Base-by-base conservation (phyloP, 1,140 invertebrate species). In the Daktulosphaira vitifoliae region DNA sequence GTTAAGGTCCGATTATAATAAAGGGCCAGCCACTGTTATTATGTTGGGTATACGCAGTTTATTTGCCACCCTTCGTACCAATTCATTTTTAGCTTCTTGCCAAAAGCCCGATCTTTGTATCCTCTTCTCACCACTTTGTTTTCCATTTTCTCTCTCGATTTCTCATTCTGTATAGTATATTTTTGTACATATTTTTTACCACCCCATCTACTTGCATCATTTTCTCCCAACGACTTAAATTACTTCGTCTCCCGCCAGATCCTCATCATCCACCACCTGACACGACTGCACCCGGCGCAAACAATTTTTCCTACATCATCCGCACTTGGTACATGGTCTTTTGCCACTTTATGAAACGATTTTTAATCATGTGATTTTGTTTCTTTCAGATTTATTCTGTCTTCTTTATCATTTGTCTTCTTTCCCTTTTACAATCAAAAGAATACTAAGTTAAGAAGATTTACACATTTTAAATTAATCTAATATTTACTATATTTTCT, bases 271-370 rank as follows among this genome's bases (percentile, higher is more conserved):
- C 9, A 46, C 56, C 56, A 62, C 56, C 56, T 62, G 56, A 62
- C 56, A 33, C 29, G 29, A 11, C 11, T 5, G 56, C 56, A 46
- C 39, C 42, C 56, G 56, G 56, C 42, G 16, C 56, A 62, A 62
- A 62, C 56, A 62, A 62, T 62, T 62, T 62, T 62, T 62, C 56
- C 56, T 62, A 62, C 56, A 62, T 62, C 56, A 62, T 62, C 56
- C 56, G 56, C 56, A 62, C 56, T 62, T 46, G 56, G 56, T 25
- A 48, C 56, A 46, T 11, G 29, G 22, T 48, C 56, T 48, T 48
- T 62, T 20, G 56, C 56, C 42, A 48, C 56, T 62, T 62, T 62
- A 62, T 62, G 56, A 62, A 62, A 62, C 56, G 56, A 39, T 62
- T 62, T 62, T 62, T 62, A 62, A 62, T 62, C 56, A 62, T 62